Evolutionary conservation across 2,113 vertebrate genomes (phyloP).

Genomic region (Lophotis ruficrista): DNA sequence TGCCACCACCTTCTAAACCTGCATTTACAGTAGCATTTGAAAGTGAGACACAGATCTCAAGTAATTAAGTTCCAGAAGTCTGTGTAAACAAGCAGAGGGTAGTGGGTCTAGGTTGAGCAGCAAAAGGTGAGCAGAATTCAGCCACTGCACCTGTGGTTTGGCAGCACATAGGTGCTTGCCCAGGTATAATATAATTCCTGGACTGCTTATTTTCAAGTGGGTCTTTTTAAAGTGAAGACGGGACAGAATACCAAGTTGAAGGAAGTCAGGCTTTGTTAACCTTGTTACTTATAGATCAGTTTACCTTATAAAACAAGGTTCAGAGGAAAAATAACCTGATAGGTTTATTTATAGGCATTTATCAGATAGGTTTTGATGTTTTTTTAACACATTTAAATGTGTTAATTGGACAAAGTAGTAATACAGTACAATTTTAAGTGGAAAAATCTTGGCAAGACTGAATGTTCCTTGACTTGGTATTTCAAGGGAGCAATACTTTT

Average conservation of each 20-base stretch:
- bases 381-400: background rate
- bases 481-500: background rate
- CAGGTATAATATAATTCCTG: background rate
- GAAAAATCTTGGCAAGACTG: background rate
- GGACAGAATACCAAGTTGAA: background rate
- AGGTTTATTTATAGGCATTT: background rate
- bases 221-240: background rate
- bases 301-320: background rate
- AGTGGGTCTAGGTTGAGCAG: background rate
- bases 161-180: background rate
- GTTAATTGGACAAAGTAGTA: background rate
- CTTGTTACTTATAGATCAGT: background rate
- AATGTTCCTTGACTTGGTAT: background rate
- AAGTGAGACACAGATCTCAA: background rate
- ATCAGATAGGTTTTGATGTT: background rate
- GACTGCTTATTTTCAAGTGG: background rate
- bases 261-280: background rate
- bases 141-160: background rate
- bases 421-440: background rate
- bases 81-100: background rate
- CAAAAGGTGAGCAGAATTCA: background rate
- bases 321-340: background rate
- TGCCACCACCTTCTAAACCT: background rate
- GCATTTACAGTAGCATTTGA: background rate
- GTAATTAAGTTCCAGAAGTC: background rate